These are phyloP conservation scores for Lacanobia oleracea DNA, from an alignment of 2,888 invertebrate genomes.

Conservation along the genomic window DNA sequence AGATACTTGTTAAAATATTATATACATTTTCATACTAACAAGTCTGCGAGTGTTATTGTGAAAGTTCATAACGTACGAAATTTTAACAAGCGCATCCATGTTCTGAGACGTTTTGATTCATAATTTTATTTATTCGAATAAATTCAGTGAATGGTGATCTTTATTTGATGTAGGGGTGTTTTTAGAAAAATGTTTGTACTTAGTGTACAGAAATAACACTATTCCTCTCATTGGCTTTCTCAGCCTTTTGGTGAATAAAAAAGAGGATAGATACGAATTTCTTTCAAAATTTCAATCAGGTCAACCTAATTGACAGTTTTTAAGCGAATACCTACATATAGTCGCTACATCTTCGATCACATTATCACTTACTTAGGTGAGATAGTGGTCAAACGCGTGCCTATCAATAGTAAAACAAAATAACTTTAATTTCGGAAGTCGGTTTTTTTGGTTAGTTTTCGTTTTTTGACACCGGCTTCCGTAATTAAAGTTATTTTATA, in stretches of 20 bases:
- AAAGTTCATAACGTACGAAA: slow-evolving; percentile 18
- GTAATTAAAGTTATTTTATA: too few relatives aligned
- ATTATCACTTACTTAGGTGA: too few relatives aligned
- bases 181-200: background rate
- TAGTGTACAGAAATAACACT: background rate
- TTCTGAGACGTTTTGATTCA: background rate
- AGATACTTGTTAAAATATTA: slow-evolving; percentile 15
- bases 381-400: too few relatives aligned
- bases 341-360: too few relatives aligned
- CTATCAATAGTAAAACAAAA: too few relatives aligned
- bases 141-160: background rate
- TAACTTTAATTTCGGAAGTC: too few relatives aligned
- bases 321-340: too few relatives aligned
- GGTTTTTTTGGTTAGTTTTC: too few relatives aligned
- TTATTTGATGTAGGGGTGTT: background rate
- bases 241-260: background rate
- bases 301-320: too few relatives aligned
- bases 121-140: slow-evolving; percentile 3
- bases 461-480: too few relatives aligned
- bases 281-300: too few relatives aligned
- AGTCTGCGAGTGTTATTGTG: slow-evolving; percentile 14
- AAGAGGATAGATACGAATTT: too few relatives aligned
- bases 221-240: slow-evolving; percentile 1
- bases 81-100: slow-evolving; percentile 28
- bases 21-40: slow-evolving; percentile 16